These are phyloP conservation scores for Caiman crocodilus DNA, from an alignment of 2,797 vertebrate species.

Conservation along the genomic window DNA sequence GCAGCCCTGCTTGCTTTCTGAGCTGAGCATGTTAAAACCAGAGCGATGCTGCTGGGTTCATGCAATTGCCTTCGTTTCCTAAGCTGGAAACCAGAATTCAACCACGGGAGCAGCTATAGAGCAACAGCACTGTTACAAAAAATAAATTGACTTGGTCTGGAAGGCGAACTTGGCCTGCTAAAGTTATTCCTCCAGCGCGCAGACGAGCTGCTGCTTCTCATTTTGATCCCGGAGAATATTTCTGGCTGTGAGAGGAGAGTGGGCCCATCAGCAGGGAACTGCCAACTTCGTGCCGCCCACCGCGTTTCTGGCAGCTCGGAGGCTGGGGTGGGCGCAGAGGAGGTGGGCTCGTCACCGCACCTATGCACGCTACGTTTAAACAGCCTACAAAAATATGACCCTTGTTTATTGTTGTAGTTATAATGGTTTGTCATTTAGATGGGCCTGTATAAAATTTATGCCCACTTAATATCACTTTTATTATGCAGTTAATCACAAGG, in stretches of 20 bases:
- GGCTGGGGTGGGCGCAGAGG: background rate
- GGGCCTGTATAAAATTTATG: conserved; percentile 76
- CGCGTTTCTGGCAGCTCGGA: background rate
- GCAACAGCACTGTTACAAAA: background rate
- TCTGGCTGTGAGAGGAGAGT: background rate
- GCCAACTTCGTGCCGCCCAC: background rate
- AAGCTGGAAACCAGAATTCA: background rate
- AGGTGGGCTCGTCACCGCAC: background rate
- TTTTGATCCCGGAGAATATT: background rate
- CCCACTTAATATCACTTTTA: conserved; percentile 78
- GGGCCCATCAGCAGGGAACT: background rate
- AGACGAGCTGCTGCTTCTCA: background rate
- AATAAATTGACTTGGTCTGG: background rate
- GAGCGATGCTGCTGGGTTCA: background rate
- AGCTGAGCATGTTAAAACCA: background rate
- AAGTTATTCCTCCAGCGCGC: background rate
- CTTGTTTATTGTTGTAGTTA: conserved; percentile 71
- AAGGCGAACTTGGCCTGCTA: background rate
- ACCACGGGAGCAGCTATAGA: background rate
- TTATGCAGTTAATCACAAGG: conserved; percentile 78
- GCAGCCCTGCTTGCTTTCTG: background rate
- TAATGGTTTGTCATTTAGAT: conserved; percentile 68
- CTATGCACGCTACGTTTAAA: background rate
- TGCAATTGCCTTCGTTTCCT: background rate
- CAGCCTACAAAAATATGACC: conserved; percentile 8